Evolutionary conservation across 2,888 invertebrate genomes (phyloP).

Genomic region (Erebia palarica): DNA sequence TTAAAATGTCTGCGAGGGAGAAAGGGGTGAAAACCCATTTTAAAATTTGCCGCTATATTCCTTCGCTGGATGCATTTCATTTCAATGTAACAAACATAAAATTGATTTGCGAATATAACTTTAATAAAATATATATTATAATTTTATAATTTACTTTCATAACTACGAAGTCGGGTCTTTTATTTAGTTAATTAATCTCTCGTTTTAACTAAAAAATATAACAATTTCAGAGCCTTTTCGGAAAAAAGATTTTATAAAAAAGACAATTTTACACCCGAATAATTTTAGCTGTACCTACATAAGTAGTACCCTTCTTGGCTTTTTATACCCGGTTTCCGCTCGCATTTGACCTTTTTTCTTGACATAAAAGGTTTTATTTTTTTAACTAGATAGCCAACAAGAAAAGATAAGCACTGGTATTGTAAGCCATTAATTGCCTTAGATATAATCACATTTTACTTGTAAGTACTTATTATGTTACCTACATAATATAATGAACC

Average conservation of each 20-base stretch:
- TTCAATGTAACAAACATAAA: constrained; percentile 3
- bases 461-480: not conserved
- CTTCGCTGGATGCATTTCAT: constrained; percentile 10
- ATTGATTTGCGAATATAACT: constrained; percentile 5
- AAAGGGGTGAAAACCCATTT: constrained; percentile 11
- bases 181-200: not conserved
- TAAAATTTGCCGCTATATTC: constrained; percentile 20
- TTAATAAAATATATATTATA: not conserved
- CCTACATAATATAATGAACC: not conserved
- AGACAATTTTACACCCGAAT: constrained; percentile 10
- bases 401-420: constrained; percentile 15
- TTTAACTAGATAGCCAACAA: constrained; percentile 8
- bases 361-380: constrained; percentile 15
- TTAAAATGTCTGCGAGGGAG: constrained; percentile 52
- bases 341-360: constrained; percentile 19
- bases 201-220: not conserved
- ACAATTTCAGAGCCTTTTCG: not conserved
- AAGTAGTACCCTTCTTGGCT: constrained; percentile 6
- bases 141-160: not conserved
- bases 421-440: constrained; percentile 10
- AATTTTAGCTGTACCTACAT: constrained; percentile 12
- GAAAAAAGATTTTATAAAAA: constrained; percentile 3
- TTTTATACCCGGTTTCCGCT: constrained; percentile 9
- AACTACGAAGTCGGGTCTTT: not conserved
- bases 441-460: not conserved